phyloP scores from a whole-genome alignment of 2,888 invertebrate species.

The Volucella inanis region DNA sequence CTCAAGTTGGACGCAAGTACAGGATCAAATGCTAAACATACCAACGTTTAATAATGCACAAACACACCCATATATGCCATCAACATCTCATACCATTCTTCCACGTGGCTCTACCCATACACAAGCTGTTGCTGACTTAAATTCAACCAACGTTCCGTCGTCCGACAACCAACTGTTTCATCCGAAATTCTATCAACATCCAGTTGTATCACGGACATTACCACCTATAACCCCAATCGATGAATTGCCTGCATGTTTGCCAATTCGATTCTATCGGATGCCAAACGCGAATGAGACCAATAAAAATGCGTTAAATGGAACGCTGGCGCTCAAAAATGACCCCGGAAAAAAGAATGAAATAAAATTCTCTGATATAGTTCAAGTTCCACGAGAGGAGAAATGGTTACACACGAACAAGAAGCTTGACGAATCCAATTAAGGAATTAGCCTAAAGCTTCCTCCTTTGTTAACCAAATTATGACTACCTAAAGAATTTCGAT shows the following conservation, averaged over 20 bases:
- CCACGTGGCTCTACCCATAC: slow-evolving; percentile 75
- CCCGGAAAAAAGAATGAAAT: slow-evolving; percentile 89
- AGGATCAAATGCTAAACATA: slow-evolving; percentile 81
- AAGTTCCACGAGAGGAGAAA: slow-evolving; percentile 85
- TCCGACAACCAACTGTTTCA: slow-evolving; percentile 76
- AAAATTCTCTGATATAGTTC: slow-evolving; percentile 93
- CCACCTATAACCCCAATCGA: slow-evolving; percentile 79
- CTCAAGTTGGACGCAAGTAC: slow-evolving; percentile 76
- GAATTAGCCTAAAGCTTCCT: slow-evolving; percentile 91
- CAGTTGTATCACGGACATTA: slow-evolving; percentile 82
- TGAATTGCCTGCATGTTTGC: slow-evolving; percentile 80
- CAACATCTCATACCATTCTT: slow-evolving; percentile 74
- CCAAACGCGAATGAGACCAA: slow-evolving; percentile 51
- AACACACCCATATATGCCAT: slow-evolving; percentile 72
- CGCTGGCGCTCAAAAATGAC: slow-evolving; percentile 74
- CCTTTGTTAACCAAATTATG: slow-evolving; percentile 89
- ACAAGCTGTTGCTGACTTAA: slow-evolving; percentile 31
- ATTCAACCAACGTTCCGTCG: slow-evolving; percentile 40
- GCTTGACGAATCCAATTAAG: slow-evolving; percentile 86
- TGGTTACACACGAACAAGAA: slow-evolving; percentile 80
- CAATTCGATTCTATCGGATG: slow-evolving; percentile 80
- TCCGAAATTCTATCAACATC: slow-evolving; percentile 83
- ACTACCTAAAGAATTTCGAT: slow-evolving; percentile 90
- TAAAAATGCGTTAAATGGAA: slow-evolving; percentile 68
- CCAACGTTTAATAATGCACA: slow-evolving; percentile 74